Conservation (phyloP, 2,888 invertebrate genomes). For the Trilocha varians region DNA sequence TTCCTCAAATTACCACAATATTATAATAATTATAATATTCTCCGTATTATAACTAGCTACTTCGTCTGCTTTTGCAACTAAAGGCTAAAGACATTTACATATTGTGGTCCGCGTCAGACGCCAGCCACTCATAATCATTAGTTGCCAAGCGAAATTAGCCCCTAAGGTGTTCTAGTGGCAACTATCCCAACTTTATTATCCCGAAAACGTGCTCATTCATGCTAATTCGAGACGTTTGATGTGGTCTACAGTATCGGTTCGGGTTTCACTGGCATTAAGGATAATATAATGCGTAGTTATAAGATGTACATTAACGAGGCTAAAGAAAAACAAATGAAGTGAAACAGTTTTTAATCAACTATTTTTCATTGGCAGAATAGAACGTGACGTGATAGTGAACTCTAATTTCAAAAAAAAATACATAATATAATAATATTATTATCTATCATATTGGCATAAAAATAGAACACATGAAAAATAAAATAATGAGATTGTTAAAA, state of each 20-base stretch:
- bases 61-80: conserved; percentile 23
- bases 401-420: too few relatives aligned
- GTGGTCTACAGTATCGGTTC: conserved; percentile 45
- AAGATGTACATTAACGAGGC: neutral
- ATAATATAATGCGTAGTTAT: conserved; percentile 16
- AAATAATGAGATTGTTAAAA: too few relatives aligned
- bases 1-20: too few relatives aligned
- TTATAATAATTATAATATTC: too few relatives aligned
- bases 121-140: conserved; percentile 60
- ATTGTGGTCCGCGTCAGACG: conserved; percentile 49
- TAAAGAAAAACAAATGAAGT: too few relatives aligned
- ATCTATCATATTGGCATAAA: too few relatives aligned
- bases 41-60: conserved; percentile 2
- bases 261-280: conserved; percentile 22
- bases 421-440: too few relatives aligned
- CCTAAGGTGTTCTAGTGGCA: conserved; percentile 63
- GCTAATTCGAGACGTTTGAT: conserved; percentile 65
- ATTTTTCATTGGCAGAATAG: too few relatives aligned
- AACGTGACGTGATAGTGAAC: too few relatives aligned
- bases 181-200: conserved; percentile 63
- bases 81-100: conserved; percentile 68
- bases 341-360: too few relatives aligned
- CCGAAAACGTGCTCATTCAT: conserved; percentile 60
- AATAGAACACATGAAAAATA: too few relatives aligned
- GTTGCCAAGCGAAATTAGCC: conserved; percentile 62